These are phyloP conservation scores for Drosophila dunni DNA, from an alignment of 1,140 invertebrate genomes.

Conservation along the genomic window DNA sequence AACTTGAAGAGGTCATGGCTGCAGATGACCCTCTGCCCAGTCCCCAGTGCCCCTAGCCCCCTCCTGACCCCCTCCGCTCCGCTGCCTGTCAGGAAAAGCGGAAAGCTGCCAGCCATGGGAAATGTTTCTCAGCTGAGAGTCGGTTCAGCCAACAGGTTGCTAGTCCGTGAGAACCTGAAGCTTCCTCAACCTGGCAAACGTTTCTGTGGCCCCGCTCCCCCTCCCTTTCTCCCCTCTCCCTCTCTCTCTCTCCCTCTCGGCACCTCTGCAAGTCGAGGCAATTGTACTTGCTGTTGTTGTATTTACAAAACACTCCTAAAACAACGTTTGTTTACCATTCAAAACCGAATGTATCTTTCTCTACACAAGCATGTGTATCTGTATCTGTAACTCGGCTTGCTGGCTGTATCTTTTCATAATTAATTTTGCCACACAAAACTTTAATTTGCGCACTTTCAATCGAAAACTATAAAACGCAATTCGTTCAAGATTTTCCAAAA, in stretches of 20 bases:
- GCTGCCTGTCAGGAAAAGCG: slow-evolving; percentile 1
- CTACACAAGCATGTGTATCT: slow-evolving; percentile 22
- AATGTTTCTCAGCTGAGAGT: slow-evolving; percentile 22
- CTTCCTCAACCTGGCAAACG: slow-evolving; percentile 46
- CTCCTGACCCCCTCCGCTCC: background rate
- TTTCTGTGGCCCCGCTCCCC: background rate
- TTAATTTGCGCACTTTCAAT: slow-evolving; percentile 41
- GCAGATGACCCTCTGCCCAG: slow-evolving; percentile 18
- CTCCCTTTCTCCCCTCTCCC: background rate
- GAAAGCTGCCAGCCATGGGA: slow-evolving; percentile 16
- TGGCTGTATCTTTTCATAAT: slow-evolving; percentile 27
- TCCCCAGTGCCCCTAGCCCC: background rate
- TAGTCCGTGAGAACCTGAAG: slow-evolving; percentile 47
- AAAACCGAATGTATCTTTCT: slow-evolving; percentile 41
- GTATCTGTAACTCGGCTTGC: background rate
- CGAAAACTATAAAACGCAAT: no score
- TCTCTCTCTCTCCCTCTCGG: background rate
- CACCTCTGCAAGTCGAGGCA: background rate
- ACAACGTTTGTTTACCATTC: slow-evolving; percentile 48
- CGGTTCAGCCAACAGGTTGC: slow-evolving; percentile 36
- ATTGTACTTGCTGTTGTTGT: slow-evolving; percentile 33
- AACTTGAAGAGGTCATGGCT: slow-evolving; percentile 46
- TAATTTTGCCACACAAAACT: slow-evolving; percentile 12
- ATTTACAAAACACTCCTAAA: slow-evolving; percentile 51
- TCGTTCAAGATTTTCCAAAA: no score